Evolutionary conservation across 2,888 invertebrate genomes (phyloP).

Genomic region (Bombylius discolor): DNA sequence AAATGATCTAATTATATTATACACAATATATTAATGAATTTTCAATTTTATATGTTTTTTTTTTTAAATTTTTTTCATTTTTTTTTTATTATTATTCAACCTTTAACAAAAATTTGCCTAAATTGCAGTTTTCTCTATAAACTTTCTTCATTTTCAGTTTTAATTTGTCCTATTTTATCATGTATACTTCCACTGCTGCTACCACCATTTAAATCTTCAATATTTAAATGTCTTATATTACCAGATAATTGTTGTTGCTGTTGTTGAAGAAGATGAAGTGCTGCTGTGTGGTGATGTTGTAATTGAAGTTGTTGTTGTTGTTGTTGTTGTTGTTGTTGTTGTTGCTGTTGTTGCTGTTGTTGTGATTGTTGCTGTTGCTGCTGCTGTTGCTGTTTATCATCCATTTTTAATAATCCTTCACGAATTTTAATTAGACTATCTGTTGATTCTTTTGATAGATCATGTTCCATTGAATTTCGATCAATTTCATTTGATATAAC

Average conservation of each 20-base stretch:
- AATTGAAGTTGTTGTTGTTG: slow-evolving; percentile 5
- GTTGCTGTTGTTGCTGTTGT: slow-evolving; percentile 16
- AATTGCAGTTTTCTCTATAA: slow-evolving; percentile 31
- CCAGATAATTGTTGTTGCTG: slow-evolving; percentile 5
- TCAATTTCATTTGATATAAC: slow-evolving; percentile 12
- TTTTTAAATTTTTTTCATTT: too few species aligned
- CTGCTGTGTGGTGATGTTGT: slow-evolving; percentile 12
- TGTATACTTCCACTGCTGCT: slow-evolving; percentile 23
- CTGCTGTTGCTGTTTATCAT: slow-evolving; percentile 7
- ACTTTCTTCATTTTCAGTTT: slow-evolving; percentile 32
- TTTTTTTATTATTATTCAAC: background rate
- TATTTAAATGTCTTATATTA: slow-evolving; percentile 10
- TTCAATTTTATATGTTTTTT: too few species aligned
- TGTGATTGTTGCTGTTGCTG: slow-evolving; percentile 3
- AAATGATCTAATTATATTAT: background rate
- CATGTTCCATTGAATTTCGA: slow-evolving; percentile 12
- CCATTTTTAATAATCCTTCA: slow-evolving; percentile 12
- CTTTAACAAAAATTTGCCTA: slow-evolving; percentile 17
- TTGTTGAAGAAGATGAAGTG: slow-evolving; percentile 14
- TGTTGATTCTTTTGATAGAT: slow-evolving; percentile 15
- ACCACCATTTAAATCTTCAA: slow-evolving; percentile 27
- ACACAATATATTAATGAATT: background rate
- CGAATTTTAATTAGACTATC: slow-evolving; percentile 15
- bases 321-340: slow-evolving; percentile 14
- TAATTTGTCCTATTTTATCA: slow-evolving; percentile 34